Conservation (phyloP, 2,113 vertebrate genomes). For the Xyliphius kryptos region DNA sequence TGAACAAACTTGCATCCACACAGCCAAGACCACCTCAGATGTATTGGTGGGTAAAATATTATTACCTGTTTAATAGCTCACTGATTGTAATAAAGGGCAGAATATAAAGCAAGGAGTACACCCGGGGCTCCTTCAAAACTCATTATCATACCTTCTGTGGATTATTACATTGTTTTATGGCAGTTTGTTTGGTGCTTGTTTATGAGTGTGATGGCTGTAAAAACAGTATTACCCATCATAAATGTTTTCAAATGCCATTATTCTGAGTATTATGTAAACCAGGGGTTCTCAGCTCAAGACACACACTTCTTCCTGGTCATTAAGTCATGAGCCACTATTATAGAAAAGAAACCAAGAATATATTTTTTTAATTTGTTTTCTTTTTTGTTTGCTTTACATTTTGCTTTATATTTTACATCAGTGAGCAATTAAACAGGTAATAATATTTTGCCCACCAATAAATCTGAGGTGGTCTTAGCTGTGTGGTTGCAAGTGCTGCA, state of each 20-base stretch:
- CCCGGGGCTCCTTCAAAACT: neutral
- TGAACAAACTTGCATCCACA: conserved; percentile 8
- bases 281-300: no score
- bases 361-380: no score
- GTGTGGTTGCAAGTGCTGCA: neutral
- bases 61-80: conserved; percentile 28
- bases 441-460: conserved; percentile 11
- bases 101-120: conserved; percentile 11
- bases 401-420: conserved; percentile 5
- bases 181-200: neutral
- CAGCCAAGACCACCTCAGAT: neutral
- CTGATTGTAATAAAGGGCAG: conserved; percentile 5
- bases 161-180: neutral
- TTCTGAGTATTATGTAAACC: neutral
- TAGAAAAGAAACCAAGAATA: no score
- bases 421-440: conserved; percentile 26
- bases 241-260: neutral
- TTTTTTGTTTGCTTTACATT: no score
- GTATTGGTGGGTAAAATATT: conserved; percentile 2
- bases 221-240: neutral
- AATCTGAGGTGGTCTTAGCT: neutral
- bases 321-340: no score
- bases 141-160: neutral
- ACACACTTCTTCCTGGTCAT: no score
- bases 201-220: neutral